A percentile compares a stretch with the other conserved stretches of the same genome.
phyloP scores from a whole-genome alignment of 2,888 invertebrate genomes.

The Panorpa germanica region DNA sequence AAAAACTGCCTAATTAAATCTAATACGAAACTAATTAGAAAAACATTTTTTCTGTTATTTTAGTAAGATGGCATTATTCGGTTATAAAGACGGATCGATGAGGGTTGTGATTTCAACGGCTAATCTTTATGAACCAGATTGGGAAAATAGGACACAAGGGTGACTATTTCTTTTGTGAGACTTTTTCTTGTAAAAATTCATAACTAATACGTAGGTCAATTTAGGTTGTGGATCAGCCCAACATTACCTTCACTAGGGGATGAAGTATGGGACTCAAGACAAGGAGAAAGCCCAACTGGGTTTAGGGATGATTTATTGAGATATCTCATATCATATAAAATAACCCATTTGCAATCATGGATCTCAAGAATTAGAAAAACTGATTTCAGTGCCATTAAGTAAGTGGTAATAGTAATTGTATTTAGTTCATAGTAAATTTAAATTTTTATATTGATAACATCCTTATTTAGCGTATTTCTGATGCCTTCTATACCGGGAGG shows the following conservation, averaged over 20 bases:
- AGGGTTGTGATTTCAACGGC: slow-evolving; percentile 81
- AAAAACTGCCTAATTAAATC: background rate
- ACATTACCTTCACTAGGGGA: slow-evolving; percentile 32
- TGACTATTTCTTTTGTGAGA: slow-evolving; percentile 17
- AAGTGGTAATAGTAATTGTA: slow-evolving; percentile 16
- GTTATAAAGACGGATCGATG: slow-evolving; percentile 63
- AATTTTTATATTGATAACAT: slow-evolving; percentile 5
- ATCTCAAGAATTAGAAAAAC: slow-evolving; percentile 48
- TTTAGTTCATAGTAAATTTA: slow-evolving; percentile 16
- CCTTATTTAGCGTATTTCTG: slow-evolving; percentile 52
- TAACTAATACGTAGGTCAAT: slow-evolving; percentile 12
- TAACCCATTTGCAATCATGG: slow-evolving; percentile 49
- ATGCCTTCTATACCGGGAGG: slow-evolving; percentile 74
- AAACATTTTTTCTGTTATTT: slow-evolving; percentile 14
- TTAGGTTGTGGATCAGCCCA: slow-evolving; percentile 79
- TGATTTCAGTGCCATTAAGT: slow-evolving; percentile 74
- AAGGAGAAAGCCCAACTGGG: slow-evolving; percentile 65
- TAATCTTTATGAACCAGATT: slow-evolving; percentile 79
- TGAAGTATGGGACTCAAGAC: slow-evolving; percentile 25
- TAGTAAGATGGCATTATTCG: slow-evolving; percentile 74
- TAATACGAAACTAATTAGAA: background rate
- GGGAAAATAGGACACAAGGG: slow-evolving; percentile 90
- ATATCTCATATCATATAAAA: slow-evolving; percentile 59
- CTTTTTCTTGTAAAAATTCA: slow-evolving; percentile 6
- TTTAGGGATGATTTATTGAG: slow-evolving; percentile 62